Conservation (phyloP, 2,797 vertebrate species). For the Chelon labrosus region DNA sequence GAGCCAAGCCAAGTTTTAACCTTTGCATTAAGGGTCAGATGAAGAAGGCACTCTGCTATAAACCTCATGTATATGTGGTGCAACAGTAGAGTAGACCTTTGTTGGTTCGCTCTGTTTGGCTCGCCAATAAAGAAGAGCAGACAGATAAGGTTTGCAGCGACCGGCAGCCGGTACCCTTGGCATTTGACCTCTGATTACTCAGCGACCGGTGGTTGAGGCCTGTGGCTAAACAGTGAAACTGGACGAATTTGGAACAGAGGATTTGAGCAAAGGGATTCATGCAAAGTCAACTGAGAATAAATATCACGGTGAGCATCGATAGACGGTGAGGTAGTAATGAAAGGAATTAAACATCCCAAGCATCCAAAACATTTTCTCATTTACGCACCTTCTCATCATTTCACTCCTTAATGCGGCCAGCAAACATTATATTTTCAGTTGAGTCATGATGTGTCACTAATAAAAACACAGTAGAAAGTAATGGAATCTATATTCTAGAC, state of each 20-base stretch:
- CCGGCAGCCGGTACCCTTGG: slow-evolving; percentile 23
- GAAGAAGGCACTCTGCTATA: slow-evolving; percentile 7
- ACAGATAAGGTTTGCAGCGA: slow-evolving; percentile 2
- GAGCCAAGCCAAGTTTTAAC: slow-evolving; percentile 21
- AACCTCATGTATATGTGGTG: background rate
- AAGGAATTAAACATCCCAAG: background rate
- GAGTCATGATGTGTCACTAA: too few species aligned
- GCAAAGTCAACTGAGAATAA: background rate
- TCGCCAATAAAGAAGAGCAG: background rate
- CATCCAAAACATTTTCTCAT: background rate
- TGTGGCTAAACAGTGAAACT: background rate
- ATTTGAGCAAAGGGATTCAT: slow-evolving; percentile 1
- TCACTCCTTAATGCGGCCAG: too few species aligned
- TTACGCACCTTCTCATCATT: too few species aligned
- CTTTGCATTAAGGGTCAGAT: slow-evolving; percentile 16
- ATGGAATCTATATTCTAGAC: too few species aligned
- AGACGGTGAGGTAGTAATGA: background rate
- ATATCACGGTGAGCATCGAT: background rate
- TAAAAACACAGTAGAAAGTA: too few species aligned
- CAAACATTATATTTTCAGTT: too few species aligned
- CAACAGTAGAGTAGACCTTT: too few species aligned
- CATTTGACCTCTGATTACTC: slow-evolving; percentile 36
- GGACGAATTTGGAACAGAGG: slow-evolving; percentile 11
- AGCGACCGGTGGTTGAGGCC: background rate
- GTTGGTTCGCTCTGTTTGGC: background rate